Base-by-base conservation (phyloP, 1,140 invertebrate genomes). In the Nilaparvata lugens region DNA sequence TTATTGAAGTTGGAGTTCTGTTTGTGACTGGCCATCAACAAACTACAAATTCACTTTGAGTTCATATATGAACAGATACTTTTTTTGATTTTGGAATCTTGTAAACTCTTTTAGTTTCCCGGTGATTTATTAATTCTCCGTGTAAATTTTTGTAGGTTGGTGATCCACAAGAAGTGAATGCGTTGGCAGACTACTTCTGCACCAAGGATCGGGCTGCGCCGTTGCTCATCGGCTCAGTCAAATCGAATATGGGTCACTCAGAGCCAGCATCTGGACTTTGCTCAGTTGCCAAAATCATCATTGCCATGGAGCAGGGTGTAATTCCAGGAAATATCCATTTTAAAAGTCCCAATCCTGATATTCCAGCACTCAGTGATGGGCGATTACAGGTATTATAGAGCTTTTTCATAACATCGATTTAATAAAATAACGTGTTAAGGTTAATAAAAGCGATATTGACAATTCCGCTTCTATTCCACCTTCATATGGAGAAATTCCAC, bases 201-300 rank as follows among this genome's bases (percentile, higher is more conserved):
- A 59, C 54, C 9, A 87, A 87, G 71, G 85, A 86, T 59, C 81
- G 95, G 7, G 78, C 81, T 11, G 75, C 74, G 0, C 92, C 95
- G 2, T 75, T 98, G 18, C 72, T 96, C 1, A 86, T 99, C 68
- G 96, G 96, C 2, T 97, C 95, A 0, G 89, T 97, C 0, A 99
- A 99, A 72, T 95, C 92, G 1, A 99, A 98, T 74, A 96, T 98
- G 91, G 96, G 96, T 0, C 96, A 99, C 69, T 86, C 94, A 4
- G 95, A 98, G 74, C 88, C 94, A 4, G 92, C 93, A 0, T 97
- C 94, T 64, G 92, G 92, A 38, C 71, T 96, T 0, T 93, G 91
- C 70, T 89, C 92, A 0, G 76, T 97, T 51, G 89, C 88, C 1
- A 97, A 98, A 73, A 78, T 92, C n/a, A 66, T 97, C 4, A 84